Evolutionary conservation across 1,140 invertebrate species (phyloP), one percentile per base, ranked within the genome.

Genomic region (Agrilus planipennis): DNA sequence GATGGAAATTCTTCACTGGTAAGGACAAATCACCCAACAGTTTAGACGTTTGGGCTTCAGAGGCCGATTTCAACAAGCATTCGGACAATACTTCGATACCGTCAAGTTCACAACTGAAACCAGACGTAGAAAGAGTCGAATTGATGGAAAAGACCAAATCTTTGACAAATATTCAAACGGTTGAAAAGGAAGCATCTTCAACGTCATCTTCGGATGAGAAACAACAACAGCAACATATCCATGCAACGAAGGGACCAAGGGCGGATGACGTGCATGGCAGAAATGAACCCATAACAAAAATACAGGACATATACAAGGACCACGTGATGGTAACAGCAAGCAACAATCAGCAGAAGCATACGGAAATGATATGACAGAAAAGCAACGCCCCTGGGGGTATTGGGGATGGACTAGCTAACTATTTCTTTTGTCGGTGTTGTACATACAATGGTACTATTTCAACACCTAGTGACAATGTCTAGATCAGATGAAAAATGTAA

Each of bases 351-450:
- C 49, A 52, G 32, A 54, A 43, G 19, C 47, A 50, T 15, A 29
- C 45, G 11, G 49, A 37, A 10, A 20, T 54, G 35, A 58, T 60
- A 47, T 60, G 58, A 58, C 54, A 57, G 39, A 51, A 60, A 42
- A 49, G 55, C n/a, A 53, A 51, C 45, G 49, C 53, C 37, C 47
- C 50, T 4, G 58, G 53, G 32, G n/a, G n/a, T n/a, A n/a, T n/a
- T n/a, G 43, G 49, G 46, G 55, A 58, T 41, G 51, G 54, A 41
- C 58, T 60, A 34, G 46, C 55, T 44, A 57, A 53, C 41, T 60
- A 58, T 37, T 57, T 60, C 42, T 60, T 60, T 41, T 60, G 58
- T 58, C 58, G 53, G 29, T 60, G 58, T 52, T 60, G 58, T 58
- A 60, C 56, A 60, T 58, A 60, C 44, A 58, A 51, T n/a, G n/a